Conservation (phyloP, 2,797 vertebrate species). For the Paramormyrops hopkinsi region DNA sequence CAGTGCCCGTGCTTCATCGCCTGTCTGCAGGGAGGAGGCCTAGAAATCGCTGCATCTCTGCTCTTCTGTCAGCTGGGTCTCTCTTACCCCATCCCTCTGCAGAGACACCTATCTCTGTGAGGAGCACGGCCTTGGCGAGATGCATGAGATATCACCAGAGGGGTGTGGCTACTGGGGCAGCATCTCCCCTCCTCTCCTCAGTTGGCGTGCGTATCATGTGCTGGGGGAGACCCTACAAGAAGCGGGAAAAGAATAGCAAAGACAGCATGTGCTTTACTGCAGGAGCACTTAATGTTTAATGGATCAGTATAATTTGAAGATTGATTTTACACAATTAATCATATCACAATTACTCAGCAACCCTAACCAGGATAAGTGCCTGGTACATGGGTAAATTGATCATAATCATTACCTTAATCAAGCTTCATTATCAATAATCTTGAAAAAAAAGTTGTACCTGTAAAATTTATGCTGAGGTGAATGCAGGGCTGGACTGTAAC, state of each 20-base stretch:
- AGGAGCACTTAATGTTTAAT: background rate
- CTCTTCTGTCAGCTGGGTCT: background rate
- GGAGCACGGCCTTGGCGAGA: background rate
- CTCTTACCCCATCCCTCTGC: background rate
- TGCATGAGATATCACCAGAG: background rate
- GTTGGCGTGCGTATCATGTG: background rate
- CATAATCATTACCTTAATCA: background rate
- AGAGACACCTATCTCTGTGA: background rate
- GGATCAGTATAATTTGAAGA: conserved; percentile 2
- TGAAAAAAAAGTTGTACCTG: background rate
- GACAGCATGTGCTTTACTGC: background rate
- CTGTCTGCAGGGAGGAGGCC: background rate
- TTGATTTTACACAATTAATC: conserved; percentile 3
- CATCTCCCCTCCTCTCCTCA: background rate
- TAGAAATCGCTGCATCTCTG: background rate
- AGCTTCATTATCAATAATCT: background rate
- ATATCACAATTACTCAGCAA: background rate
- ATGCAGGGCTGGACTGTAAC: background rate
- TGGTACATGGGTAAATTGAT: background rate
- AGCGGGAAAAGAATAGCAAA: background rate
- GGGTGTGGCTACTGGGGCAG: background rate
- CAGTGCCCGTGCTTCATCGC: background rate
- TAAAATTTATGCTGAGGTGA: background rate
- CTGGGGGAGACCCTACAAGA: background rate
- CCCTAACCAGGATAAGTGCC: background rate